Conservation (phyloP, 2,888 invertebrate species). For the Lasioglossum villosulum region DNA sequence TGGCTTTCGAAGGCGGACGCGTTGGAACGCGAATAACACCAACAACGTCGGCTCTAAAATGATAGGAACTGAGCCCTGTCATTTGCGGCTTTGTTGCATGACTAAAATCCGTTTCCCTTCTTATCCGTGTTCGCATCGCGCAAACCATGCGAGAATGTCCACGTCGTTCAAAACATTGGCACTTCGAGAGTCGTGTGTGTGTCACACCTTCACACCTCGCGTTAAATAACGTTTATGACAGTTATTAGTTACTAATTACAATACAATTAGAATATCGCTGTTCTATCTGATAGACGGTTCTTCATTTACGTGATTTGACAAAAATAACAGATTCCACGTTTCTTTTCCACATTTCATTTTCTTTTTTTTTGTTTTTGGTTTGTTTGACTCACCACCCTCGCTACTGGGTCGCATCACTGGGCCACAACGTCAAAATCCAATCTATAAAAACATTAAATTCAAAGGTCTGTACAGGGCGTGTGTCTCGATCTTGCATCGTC, state of each 20-base stretch:
- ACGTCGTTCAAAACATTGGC: conserved; percentile 75
- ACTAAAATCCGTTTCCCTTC: conserved; percentile 49
- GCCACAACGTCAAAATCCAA: conserved; percentile 51
- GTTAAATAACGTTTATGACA: conserved; percentile 64
- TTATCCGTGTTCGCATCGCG: conserved; percentile 43
- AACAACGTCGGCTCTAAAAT: conserved; percentile 54
- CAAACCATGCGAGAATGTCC: conserved; percentile 57
- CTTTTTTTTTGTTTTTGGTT: neutral
- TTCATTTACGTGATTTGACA: conserved; percentile 65
- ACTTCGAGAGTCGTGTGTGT: conserved; percentile 73
- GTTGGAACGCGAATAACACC: conserved; percentile 40
- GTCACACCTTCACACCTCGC: conserved; percentile 50
- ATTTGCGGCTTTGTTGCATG: conserved; percentile 65
- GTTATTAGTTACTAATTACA: conserved; percentile 62
- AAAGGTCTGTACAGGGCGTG: conserved; percentile 28
- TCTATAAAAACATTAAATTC: conserved; percentile 59
- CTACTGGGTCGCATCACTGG: conserved; percentile 67
- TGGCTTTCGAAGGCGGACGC: conserved; percentile 49
- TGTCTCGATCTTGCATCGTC: conserved; percentile 23
- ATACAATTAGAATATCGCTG: conserved; percentile 69
- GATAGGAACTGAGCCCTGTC: conserved; percentile 76
- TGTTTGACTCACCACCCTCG: conserved; percentile 20
- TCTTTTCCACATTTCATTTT: conserved; percentile 1
- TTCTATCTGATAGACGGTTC: conserved; percentile 66
- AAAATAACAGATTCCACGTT: conserved; percentile 67